A percentile compares a stretch with the other conserved stretches of the same genome.
Evolutionary conservation across 2,113 vertebrate species (phyloP).

Genomic region (Catharus bicknelli): DNA sequence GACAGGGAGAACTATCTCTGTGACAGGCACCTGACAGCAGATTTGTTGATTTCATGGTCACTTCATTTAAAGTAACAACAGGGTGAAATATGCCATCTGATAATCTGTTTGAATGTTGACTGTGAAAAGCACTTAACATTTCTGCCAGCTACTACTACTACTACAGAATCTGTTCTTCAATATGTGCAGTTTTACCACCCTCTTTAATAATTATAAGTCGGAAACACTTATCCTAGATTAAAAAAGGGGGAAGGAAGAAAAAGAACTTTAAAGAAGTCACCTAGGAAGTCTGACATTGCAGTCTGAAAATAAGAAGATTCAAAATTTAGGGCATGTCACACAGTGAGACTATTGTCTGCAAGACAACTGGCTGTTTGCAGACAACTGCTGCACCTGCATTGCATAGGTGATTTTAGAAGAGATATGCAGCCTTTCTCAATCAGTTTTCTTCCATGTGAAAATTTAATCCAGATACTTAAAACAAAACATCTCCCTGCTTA

Average conservation of each 20-base stretch:
- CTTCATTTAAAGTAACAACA: constrained; percentile 87
- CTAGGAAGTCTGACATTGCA: background rate
- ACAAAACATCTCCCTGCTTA: background rate
- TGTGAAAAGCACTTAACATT: constrained; percentile 85
- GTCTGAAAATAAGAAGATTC: constrained; percentile 22
- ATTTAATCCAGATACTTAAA: background rate
- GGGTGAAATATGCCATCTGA: constrained; percentile 86
- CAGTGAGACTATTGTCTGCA: background rate
- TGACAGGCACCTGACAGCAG: constrained; percentile 87
- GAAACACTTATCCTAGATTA: constrained; percentile 20
- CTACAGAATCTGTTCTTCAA: constrained; percentile 83
- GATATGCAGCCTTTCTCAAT: background rate
- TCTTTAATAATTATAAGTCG: constrained; percentile 64
- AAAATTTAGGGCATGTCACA: constrained; percentile 14
- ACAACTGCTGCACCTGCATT: background rate
- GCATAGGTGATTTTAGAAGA: constrained; percentile 3
- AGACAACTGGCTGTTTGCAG: background rate
- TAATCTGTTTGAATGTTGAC: constrained; percentile 86
- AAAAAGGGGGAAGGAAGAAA: background rate
- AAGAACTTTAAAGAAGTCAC: background rate
- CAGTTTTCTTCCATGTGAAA: background rate
- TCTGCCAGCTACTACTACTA: constrained; percentile 78
- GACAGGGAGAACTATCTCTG: constrained; percentile 80
- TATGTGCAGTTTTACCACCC: constrained; percentile 76
- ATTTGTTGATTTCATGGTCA: constrained; percentile 88